Percentiles rank a stretch among this genome's conserved stretches.
Evolutionary conservation across 1,140 invertebrate species (phyloP).

Genomic region (Nymphalis io): DNA sequence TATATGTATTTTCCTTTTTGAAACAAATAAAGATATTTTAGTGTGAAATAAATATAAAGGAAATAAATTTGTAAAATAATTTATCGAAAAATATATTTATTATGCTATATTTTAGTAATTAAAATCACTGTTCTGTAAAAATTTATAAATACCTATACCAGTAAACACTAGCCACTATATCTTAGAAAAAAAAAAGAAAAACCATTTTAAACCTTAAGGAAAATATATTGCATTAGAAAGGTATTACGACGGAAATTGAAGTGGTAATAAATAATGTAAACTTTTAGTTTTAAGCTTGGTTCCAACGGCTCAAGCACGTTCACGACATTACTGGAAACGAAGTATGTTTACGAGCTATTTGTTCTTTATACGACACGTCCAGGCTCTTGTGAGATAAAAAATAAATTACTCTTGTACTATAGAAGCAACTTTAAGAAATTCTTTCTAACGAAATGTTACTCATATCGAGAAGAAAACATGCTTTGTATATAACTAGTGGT

Average conservation of each 20-base stretch:
- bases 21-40: too few species aligned
- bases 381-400: neutral
- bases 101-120: too few species aligned
- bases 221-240: neutral
- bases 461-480: too few species aligned
- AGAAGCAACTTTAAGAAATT: neutral
- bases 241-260: neutral
- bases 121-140: too few species aligned
- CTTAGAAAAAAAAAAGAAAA: too few species aligned
- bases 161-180: too few species aligned
- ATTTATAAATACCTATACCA: too few species aligned
- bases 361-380: slow-evolving; percentile 4
- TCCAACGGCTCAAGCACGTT: slow-evolving; percentile 13
- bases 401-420: slow-evolving; percentile 1
- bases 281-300: slow-evolving; percentile 15
- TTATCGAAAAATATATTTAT: too few species aligned
- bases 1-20: too few species aligned
- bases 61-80: too few species aligned
- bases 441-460: neutral
- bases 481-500: too few species aligned
- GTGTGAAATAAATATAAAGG: too few species aligned
- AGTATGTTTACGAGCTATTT: slow-evolving; percentile 11
- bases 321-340: slow-evolving; percentile 16
- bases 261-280: slow-evolving; percentile 23
- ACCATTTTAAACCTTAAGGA: neutral